Conservation (phyloP, 1,140 invertebrate species). For the Sminthurides bifidus region DNA sequence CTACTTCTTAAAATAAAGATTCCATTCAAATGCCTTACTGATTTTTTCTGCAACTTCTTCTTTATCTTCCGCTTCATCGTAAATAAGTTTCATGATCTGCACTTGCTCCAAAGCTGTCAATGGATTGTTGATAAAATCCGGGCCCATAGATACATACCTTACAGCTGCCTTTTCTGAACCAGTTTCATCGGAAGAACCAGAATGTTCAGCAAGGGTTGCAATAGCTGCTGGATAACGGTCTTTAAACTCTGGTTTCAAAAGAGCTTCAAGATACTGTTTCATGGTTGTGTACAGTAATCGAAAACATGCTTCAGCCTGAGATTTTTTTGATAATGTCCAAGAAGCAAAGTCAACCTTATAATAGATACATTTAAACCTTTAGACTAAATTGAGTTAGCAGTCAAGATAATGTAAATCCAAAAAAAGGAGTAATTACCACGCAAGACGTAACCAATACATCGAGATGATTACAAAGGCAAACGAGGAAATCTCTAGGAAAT, state of each 20-base stretch:
- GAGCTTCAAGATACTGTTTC: constrained; percentile 15
- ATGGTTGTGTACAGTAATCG: constrained; percentile 12
- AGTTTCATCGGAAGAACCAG: neutral
- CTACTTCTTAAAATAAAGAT: too few relatives aligned
- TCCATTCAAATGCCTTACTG: neutral
- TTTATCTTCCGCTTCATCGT: constrained; percentile 11
- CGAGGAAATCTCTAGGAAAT: constrained; percentile 6
- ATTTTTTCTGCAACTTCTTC: neutral
- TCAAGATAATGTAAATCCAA: neutral
- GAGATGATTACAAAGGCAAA: constrained; percentile 16
- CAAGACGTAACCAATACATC: constrained; percentile 8
- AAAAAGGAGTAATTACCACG: constrained; percentile 7
- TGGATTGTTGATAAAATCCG: constrained; percentile 6
- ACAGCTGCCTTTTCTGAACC: neutral
- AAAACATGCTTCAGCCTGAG: constrained; percentile 14
- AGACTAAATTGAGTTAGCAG: too few relatives aligned
- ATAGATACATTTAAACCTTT: neutral
- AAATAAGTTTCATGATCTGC: constrained; percentile 17
- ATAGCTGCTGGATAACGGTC: neutral
- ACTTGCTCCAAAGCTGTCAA: constrained; percentile 22
- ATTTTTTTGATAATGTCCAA: neutral
- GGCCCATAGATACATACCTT: neutral
- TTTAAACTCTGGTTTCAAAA: neutral
- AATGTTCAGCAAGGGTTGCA: neutral
- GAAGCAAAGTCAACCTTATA: neutral